Base-by-base conservation (phyloP, 2,113 vertebrate species). In the Phyllostomus discolor region DNA sequence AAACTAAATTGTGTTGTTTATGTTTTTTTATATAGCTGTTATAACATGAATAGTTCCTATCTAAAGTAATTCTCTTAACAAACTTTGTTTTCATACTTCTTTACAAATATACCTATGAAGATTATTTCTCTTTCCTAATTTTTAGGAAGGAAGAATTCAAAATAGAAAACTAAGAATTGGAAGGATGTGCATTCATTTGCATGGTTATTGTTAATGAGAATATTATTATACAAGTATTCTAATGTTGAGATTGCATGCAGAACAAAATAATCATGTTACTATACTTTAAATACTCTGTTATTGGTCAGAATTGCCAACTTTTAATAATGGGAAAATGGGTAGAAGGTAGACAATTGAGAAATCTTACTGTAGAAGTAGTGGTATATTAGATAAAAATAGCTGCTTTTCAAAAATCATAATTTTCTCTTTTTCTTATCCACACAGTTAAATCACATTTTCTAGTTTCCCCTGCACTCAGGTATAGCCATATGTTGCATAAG, bases 1-100 rank as follows among this genome's bases (percentile, higher is more conserved):
- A 98, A 98, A 98, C 97, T 97, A 97, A 97, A 70, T 94, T 88
- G 50, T 97, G 86, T 97, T 97, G 64, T 97, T 98, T 95, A 94
- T 69, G 59, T 94, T 96, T 97, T 95, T 96, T 97, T 95, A 85
- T 91, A 80, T 72, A 78, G 94, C 96, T 98, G 85, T 97, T 97
- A 83, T 81, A 67, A 83, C 93, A 97, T 97, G 97, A 97, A 97
- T 95, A 95, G 89, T 81, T 95, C 35, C 20, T 83, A 93, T 62
- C 90, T 96, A 82, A 95, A 97, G 93, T 76, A 84, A 97, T 97
- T 97, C 91, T 95, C 50, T 95, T 97, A 80, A 86, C 86, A 96
- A 97, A 97, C 95, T 97, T 97, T 97, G 95, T 97, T 97, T 97
- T 97, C 96, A 97, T 52, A 94, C 33, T 92, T 95, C 83, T 97